Percentiles rank a stretch among this genome's conserved stretches.
phyloP scores from a whole-genome alignment of 2,888 invertebrate genomes.

The Dicyrtomina minuta region DNA sequence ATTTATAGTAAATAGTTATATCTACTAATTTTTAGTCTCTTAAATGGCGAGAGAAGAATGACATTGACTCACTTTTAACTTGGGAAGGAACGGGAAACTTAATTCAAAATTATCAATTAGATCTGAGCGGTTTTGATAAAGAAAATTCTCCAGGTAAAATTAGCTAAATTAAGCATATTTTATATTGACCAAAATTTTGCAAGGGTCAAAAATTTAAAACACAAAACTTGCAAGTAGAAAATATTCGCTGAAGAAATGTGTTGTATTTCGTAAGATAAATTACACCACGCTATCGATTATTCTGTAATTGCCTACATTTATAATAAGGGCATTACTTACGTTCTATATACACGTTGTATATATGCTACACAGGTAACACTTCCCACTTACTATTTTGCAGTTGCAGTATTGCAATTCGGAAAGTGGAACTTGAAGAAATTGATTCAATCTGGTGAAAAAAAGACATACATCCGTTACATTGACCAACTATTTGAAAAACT shows the following conservation, averaged over 20 bases:
- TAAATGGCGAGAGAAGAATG: slow-evolving; percentile 14
- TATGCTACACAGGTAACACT: no score
- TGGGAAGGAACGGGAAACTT: slow-evolving; percentile 18
- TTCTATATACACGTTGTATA: no score
- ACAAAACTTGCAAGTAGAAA: no score
- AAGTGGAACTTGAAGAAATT: slow-evolving; percentile 26
- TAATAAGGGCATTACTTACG: no score
- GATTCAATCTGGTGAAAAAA: slow-evolving; percentile 8
- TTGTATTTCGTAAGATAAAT: no score
- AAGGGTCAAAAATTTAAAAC: no score
- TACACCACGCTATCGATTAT: no score
- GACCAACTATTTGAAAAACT: slow-evolving; percentile 9
- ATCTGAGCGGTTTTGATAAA: slow-evolving; percentile 14
- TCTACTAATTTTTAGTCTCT: slow-evolving; percentile 2
- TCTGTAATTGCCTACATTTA: no score
- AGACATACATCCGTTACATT: slow-evolving; percentile 13
- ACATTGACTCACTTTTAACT: slow-evolving; percentile 3
- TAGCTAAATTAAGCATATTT: background rate
- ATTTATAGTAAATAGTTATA: no score
- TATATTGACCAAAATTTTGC: no score
- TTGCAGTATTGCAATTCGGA: background rate
- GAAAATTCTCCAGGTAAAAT: slow-evolving; percentile 22
- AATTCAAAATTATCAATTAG: background rate
- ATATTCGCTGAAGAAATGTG: no score
- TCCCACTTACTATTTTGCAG: no score